Evolutionary conservation across 2,888 invertebrate species (phyloP), one percentile per base, ranked within the genome.

Genomic region (Lymantria dispar): DNA sequence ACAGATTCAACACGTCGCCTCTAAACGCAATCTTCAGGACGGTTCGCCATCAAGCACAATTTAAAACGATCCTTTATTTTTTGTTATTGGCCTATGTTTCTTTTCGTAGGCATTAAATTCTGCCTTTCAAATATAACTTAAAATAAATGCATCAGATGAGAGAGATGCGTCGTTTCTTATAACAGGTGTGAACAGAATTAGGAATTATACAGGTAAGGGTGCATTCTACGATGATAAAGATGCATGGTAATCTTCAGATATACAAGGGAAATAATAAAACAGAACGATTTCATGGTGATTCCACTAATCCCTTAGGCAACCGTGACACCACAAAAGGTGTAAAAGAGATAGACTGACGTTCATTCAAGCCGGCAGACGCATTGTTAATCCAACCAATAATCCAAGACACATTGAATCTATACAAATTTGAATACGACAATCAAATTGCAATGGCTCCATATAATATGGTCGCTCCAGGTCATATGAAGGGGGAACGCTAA

Each of bases 301-400:
- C 78, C 70, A 74, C 81, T 84, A 87, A 87, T 87, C 83, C 81
- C 69, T 67, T 70, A 71, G 74, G 74, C 72, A 78, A 68, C 76
- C 79, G 70, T 74, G 77, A 72, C 78, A 77, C 74, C 68, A 83
- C 74, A 84, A 85, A 74, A 76, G 75, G 72, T 74, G 73, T 65
- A 74, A 78, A 70, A 72, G 77, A 71, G 76, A 80, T 67, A 71
- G 71, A 73, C 64, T 73, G 64, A 68, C 68, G 72, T 78, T 76
- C 83, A 87, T 88, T 87, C 83, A 88, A 79, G 79, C 76, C 71
- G 70, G 77, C 78, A 75, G 65, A 64, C 68, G 68, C 66, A 82
- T 89, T 87, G 87, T 87, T 56, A 50, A 68, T 64, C 68, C 33
- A 56, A 60, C 59, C 56, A 66, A 54, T 54, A 53, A 38, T 41